Percentiles rank a stretch among this genome's conserved stretches.
phyloP scores from a whole-genome alignment of 2,113 vertebrate species.

The Spea bombifrons region DNA sequence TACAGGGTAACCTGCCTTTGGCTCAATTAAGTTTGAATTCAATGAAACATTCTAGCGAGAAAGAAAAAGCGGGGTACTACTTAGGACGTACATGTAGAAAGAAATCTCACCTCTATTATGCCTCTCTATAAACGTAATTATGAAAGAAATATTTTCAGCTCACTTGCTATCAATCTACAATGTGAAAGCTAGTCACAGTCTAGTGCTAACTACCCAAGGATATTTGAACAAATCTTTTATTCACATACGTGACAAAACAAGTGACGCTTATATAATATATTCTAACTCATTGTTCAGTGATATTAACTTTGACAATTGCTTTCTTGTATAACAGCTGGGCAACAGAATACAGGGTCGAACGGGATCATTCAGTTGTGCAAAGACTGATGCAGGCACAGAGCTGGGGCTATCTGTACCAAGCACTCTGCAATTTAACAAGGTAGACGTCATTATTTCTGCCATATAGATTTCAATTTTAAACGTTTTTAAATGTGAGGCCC shows the following conservation, averaged over 20 bases:
- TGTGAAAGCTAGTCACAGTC: not conserved
- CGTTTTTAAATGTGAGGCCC: no score
- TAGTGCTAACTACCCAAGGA: conserved; percentile 2
- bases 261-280: conserved; percentile 56
- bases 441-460: not conserved
- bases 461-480: not conserved
- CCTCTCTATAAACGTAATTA: not conserved
- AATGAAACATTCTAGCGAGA: no score
- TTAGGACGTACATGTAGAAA: not conserved
- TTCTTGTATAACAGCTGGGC: conserved; percentile 52
- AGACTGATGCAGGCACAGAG: conserved; percentile 33
- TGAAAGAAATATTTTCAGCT: conserved; percentile 2
- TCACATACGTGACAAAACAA: conserved; percentile 49
- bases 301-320: conserved; percentile 53
- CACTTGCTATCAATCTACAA: not conserved
- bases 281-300: conserved; percentile 43
- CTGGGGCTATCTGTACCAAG: conserved; percentile 22
- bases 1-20: no score
- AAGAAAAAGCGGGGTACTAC: no score
- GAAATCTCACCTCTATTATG: not conserved
- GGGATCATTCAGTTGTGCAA: conserved; percentile 46
- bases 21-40: no score
- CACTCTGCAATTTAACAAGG: conserved; percentile 14
- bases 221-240: conserved; percentile 51
- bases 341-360: conserved; percentile 42